Conservation (phyloP, 2,888 invertebrate genomes). For the Temnothorax ravouxi region DNA sequence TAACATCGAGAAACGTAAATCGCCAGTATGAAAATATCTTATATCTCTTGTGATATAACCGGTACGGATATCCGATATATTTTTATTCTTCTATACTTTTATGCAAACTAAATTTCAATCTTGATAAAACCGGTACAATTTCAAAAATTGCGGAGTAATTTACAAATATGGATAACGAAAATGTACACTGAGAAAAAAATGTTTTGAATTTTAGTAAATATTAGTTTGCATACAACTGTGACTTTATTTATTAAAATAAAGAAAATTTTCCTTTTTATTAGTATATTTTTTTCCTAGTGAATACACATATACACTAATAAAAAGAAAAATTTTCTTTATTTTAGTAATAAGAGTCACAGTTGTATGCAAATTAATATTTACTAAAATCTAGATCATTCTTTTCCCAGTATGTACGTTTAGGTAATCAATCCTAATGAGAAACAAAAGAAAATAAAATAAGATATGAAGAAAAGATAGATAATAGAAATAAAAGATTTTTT, state of each 20-base stretch:
- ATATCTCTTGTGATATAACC: constrained; percentile 5
- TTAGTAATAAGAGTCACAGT: no score
- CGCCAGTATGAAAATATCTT: constrained; percentile 17
- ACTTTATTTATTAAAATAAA: no score
- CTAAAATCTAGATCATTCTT: no score
- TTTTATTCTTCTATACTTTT: constrained; percentile 23
- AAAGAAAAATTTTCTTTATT: no score
- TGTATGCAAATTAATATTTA: no score
- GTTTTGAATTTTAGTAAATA: no score
- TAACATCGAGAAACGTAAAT: constrained; percentile 14
- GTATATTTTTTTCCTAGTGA: no score
- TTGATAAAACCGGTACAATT: background rate
- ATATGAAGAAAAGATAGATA: background rate
- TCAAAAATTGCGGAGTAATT: background rate
- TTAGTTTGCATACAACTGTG: no score
- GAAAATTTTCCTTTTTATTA: no score
- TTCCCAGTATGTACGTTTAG: background rate
- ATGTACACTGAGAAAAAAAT: no score
- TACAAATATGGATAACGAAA: background rate
- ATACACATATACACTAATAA: no score
- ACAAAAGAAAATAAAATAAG: background rate
- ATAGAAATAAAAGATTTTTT: background rate
- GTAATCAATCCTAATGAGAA: background rate
- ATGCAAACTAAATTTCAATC: constrained; percentile 14
- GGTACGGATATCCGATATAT: background rate